A percentile compares a stretch with the other conserved stretches of the same genome.
phyloP scores from a whole-genome alignment of 2,113 vertebrate genomes.

The Columbina picui region DNA sequence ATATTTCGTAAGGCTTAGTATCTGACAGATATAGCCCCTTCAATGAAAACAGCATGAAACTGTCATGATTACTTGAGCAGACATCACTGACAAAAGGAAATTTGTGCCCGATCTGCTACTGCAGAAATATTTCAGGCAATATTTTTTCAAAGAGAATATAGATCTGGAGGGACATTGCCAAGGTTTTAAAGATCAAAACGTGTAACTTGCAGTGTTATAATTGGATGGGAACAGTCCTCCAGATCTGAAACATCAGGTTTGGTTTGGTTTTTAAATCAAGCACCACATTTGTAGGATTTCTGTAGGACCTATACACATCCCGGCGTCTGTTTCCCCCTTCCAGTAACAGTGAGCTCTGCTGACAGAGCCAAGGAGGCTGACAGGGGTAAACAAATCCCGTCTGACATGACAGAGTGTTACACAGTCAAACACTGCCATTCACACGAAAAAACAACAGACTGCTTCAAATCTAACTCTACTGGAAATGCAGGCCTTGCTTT shows the following conservation, averaged over 20 bases:
- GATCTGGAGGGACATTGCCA: constrained; percentile 40
- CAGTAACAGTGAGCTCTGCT: constrained; percentile 33
- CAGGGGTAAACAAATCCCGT: constrained; percentile 24
- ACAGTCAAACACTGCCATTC: constrained; percentile 12
- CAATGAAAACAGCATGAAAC: constrained; percentile 59
- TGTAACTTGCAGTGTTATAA: constrained; percentile 49
- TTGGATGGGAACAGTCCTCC: constrained; percentile 54
- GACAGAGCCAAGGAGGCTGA: constrained; percentile 20
- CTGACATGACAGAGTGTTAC: constrained; percentile 23
- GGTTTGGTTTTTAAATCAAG: constrained; percentile 56
- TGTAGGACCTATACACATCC: constrained; percentile 2
- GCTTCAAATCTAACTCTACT: not conserved
- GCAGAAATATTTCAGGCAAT: constrained; percentile 49
- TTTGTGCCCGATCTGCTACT: constrained; percentile 46
- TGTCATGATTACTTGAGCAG: constrained; percentile 46
- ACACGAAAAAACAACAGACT: not conserved
- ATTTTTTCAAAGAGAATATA: constrained; percentile 60
- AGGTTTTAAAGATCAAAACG: constrained; percentile 60
- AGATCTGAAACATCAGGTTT: constrained; percentile 50
- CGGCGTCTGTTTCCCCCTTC: not conserved
- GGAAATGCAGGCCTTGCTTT: not conserved
- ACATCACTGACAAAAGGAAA: constrained; percentile 51
- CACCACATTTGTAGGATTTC: constrained; percentile 22
- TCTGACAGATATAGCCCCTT: constrained; percentile 63
- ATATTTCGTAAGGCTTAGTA: constrained; percentile 46